Conservation (phyloP, 2,113 vertebrate genomes). For the Procavia capensis region DNA sequence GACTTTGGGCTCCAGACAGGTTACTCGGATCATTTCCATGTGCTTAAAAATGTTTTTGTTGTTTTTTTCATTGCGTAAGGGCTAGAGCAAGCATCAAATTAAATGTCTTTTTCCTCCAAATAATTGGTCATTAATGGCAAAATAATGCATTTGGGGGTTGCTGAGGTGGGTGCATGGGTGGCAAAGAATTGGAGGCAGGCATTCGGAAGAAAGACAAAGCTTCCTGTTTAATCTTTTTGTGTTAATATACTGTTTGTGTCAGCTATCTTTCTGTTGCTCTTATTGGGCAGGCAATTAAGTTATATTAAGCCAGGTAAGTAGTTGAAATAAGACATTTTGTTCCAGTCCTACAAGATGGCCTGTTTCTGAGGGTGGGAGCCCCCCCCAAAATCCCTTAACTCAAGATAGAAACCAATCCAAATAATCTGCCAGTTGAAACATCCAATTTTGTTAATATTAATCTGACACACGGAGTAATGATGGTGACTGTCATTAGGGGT, state of each 20-base stretch:
- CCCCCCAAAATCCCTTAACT: conserved; percentile 25
- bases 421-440: conserved; percentile 54
- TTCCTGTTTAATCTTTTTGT: conserved; percentile 55
- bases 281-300: conserved; percentile 59
- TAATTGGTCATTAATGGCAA: conserved; percentile 56
- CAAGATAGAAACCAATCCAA: background rate
- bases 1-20: conserved; percentile 68
- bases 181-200: background rate
- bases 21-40: conserved; percentile 85
- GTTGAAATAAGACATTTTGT: conserved; percentile 65
- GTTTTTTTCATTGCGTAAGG: conserved; percentile 71
- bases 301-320: conserved; percentile 87
- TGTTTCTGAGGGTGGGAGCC: conserved; percentile 59
- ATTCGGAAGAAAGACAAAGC: conserved; percentile 51
- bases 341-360: conserved; percentile 55
- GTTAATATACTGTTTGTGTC: conserved; percentile 55
- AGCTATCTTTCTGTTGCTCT: conserved; percentile 58
- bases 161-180: background rate
- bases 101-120: conserved; percentile 71
- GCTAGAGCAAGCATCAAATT: conserved; percentile 78
- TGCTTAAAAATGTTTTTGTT: conserved; percentile 87
- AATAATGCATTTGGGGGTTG: background rate
- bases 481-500: conserved; percentile 58
- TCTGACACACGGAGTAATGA: conserved; percentile 72
- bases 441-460: conserved; percentile 73